Base-by-base conservation (phyloP, 2,888 invertebrate species). In the Thymelicus lineola region DNA sequence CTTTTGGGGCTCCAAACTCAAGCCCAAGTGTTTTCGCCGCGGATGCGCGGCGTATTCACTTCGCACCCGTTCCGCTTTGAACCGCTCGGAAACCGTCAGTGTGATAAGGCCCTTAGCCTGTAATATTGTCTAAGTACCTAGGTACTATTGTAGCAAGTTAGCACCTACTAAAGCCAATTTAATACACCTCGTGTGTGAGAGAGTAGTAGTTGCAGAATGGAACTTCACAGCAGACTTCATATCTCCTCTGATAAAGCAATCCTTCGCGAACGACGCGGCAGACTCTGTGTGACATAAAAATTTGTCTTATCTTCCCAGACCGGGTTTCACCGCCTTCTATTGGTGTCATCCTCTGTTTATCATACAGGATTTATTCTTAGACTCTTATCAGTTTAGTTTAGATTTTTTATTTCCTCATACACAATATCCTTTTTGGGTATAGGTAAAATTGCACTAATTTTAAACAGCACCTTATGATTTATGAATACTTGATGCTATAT, bases 291-390 rank as follows among this genome's bases (percentile, higher is more conserved):
- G 59, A 64, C 70, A 28, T 66, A 57, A 53, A 57, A 60, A 64
- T 66, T 15, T 45, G 38, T 46, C 20, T 67, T 67, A 67, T 67
- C 66, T 50, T n/a, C 55, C 7, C 48, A 70, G 70, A 50, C 72
- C 63, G 66, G 70, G 70, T 72, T 70, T 77, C 70, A 74, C 64
- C 57, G 61, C 72, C 69, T 74, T 71, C 57, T 72, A 74, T 71
- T 73, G 75, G 76, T 74, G 77, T 77, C 77, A 75, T 70, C 61
- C 66, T 73, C 73, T 77, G 75, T 75, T 77, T 65, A 65, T 65
- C 45, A 46, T 57, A 46, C 45, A 10, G 64, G 57, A 65, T 65
- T 64, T 64, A 65, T 65, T 65, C 57, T 65, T 65, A 57, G 64
- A 64, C 64, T 3, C 17, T 7, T 64, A 55, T 64, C 64, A 64